Base-by-base conservation (phyloP, 30 jellyfish, hydroid and myxozoan genomes). In the Hydractinia symbiolongicarpus region DNA sequence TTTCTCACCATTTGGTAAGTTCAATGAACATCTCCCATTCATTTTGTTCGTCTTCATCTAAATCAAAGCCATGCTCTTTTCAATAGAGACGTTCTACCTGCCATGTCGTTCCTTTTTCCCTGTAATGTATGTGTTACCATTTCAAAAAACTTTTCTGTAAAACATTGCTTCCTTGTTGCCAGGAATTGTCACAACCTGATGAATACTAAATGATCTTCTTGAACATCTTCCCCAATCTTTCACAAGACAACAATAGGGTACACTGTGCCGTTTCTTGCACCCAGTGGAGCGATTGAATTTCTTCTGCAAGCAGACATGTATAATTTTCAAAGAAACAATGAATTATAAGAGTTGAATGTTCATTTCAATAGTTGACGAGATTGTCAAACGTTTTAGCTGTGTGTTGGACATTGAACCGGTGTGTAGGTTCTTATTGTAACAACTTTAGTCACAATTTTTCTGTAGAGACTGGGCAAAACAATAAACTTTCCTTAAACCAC, bases 241-340 rank as follows among this genome's bases (percentile, higher is more conserved):
- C 78, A 11, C 40, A 68, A 30, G 53, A 68, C 21, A 16, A 68
- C 78, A 68, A 68, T 20, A 11, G 53, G 78, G 21, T 68, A 68
- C 19, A 58, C 69, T 11, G 78, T 68, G 78, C 40, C 4, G 15
- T 16, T 20, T 68, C 78, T 50, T 68, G 78, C 13, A 30, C 53
- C 78, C 53, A 68, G 53, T 68, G 78, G 13, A 68, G 78, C 40
- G 78, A 68, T 68, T 68, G 78, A 30, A 68, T 68, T 68, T 68
- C 78, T 68, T 68, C 78, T 11, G 78, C 4, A 16, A 68, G 78
- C 50, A 20, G 78, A 4, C 78, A 68, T 30, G 44, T 68, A 68
- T 68, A 68, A 68, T 68, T 68, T 68, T 68, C 78, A 15, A 4
- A 68, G 53, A 68, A 68, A 30, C 4, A 0, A 20, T 68, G 78